Evolutionary conservation across 2,113 vertebrate species (phyloP), one percentile per base, ranked within the genome.

Genomic region (Columbina picui): DNA sequence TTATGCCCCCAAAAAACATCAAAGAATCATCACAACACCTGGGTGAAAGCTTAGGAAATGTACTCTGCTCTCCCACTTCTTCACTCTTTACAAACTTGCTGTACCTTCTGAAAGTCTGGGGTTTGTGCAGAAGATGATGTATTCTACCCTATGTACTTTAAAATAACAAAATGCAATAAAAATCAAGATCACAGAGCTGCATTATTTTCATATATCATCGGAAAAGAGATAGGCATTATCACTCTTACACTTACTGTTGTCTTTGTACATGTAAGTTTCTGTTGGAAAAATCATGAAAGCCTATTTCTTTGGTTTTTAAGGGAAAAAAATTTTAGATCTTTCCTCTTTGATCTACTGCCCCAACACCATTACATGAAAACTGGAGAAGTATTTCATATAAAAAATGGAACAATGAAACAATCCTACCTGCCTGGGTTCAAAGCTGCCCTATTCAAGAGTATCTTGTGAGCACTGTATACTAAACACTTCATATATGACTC

Each of bases 171-270:
- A 67, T 34, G 13, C 18, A 59, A 68, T 52, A 53, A 74, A 55
- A 2, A 0, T 1, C 5, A 0, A 70, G 36, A 55, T 8, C 4
- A 10, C 26, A 47, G 39, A 21, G 74, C 22, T 49, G 34, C 22
- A 26, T 5, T 68, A 10, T 61, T 84, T 63, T 76, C 27, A 47
- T 43, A 45, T 22, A 64, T 3, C 38, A 64, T 12, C 29, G 47
- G 43, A 57, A 63, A 63, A 80, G 29, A 80, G 18, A 32, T 63
- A 41, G 29, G 30, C 50, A 30, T 12, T 23, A 13, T 55, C 43
- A 47, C 14, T 69, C 29, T 67, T 12, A 8, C 8, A 30, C 14
- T 18, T 45, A 12, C 30, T 29, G 29, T 12, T 39, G n/a, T 26
- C 63, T 64, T 73, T 49, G 15, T 34, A 53, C 8, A 39, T 10